Percentiles rank a stretch among this genome's conserved stretches.
phyloP scores from a whole-genome alignment of 1,140 invertebrate genomes.

The Papilio glaucus region DNA sequence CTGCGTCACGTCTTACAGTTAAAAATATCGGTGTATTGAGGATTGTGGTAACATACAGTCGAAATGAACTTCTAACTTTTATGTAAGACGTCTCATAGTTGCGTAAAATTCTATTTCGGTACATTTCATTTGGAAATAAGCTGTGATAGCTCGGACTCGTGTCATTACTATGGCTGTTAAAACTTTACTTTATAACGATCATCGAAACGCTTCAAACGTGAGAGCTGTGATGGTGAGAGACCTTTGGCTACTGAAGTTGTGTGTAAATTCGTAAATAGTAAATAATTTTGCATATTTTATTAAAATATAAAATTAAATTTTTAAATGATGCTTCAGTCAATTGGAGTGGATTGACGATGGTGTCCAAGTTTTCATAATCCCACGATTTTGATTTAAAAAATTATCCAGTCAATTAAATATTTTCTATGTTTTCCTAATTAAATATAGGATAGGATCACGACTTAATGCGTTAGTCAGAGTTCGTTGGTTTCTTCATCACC shows the following conservation, averaged over 20 bases:
- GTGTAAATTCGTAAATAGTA: not conserved
- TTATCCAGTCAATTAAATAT: too few species aligned
- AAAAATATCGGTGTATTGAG: too few species aligned
- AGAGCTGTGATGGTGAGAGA: not conserved
- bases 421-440: too few species aligned
- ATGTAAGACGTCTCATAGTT: not conserved
- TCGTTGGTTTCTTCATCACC: too few species aligned
- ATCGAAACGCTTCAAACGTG: not conserved
- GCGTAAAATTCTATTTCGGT: not conserved
- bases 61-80: not conserved
- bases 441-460: too few species aligned
- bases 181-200: not conserved
- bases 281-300: conserved; percentile 6
- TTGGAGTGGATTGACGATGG: not conserved
- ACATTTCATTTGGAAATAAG: not conserved
- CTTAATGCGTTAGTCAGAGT: too few species aligned
- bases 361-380: not conserved
- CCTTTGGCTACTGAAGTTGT: conserved; percentile 5
- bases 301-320: not conserved
- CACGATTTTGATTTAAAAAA: too few species aligned
- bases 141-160: not conserved
- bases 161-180: not conserved
- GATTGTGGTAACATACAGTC: not conserved
- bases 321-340: conserved; percentile 5
- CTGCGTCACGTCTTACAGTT: conserved; percentile 69